These are phyloP conservation scores for Esox lucius DNA, from an alignment of 2,797 vertebrate genomes.

Conservation along the genomic window DNA sequence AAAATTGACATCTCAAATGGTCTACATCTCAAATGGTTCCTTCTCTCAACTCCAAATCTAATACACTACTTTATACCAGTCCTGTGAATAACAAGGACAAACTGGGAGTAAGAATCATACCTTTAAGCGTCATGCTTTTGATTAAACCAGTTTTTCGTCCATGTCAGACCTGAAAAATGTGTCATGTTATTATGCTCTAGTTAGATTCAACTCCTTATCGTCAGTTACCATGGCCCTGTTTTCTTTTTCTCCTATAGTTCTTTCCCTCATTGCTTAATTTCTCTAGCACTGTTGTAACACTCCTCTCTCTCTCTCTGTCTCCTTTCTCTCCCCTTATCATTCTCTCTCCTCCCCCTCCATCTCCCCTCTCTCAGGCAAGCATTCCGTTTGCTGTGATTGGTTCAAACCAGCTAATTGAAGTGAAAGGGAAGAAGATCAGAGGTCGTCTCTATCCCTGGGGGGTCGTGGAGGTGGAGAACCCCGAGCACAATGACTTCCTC, in stretches of 20 bases:
- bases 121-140: too few relatives aligned
- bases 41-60: too few relatives aligned
- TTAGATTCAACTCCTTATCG: not conserved
- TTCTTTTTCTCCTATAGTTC: not conserved
- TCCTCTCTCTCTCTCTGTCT: constrained; percentile 2
- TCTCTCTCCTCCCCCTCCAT: constrained; percentile 13
- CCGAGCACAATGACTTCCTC: constrained; percentile 92
- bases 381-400: constrained; percentile 88
- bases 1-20: not conserved
- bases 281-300: not conserved
- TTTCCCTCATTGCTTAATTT: not conserved
- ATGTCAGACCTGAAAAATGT: too few relatives aligned
- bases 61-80: too few relatives aligned
- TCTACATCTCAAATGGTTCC: too few relatives aligned
- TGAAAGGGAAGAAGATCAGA: constrained; percentile 91
- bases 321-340: not conserved
- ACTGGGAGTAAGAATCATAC: too few relatives aligned
- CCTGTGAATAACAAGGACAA: not conserved
- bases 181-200: not conserved
- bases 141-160: too few relatives aligned
- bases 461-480: constrained; percentile 89
- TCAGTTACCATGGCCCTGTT: not conserved
- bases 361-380: constrained; percentile 75
- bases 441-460: constrained; percentile 87
- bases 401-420: constrained; percentile 91